Conservation (phyloP, 1,140 invertebrate genomes). For the Acromyrmex heyeri region DNA sequence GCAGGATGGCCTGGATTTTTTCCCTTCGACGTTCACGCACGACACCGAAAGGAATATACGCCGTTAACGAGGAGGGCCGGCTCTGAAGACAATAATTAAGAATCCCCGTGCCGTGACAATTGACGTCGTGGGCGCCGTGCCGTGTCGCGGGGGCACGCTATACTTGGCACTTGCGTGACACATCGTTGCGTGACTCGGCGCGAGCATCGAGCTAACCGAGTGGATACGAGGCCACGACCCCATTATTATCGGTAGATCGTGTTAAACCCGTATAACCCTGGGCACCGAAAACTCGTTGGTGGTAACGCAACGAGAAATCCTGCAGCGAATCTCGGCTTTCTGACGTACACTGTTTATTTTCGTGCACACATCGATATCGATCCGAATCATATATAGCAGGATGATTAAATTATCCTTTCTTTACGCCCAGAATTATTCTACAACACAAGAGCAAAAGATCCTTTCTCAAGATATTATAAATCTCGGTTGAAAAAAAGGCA, state of each 20-base stretch:
- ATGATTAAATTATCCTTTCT: neutral
- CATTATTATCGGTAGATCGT: conserved; percentile 79
- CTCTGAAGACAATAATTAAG: conserved; percentile 71
- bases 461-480: neutral
- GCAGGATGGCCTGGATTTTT: conserved; percentile 28
- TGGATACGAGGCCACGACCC: conserved; percentile 73
- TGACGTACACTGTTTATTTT: neutral
- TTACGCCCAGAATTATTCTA: neutral
- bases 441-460: neutral
- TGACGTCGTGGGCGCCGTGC: conserved; percentile 38
- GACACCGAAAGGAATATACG: conserved; percentile 28
- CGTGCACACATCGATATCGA: neutral
- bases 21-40: conserved; percentile 28
- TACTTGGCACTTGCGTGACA: conserved; percentile 71
- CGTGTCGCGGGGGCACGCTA: conserved; percentile 54
- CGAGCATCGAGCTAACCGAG: conserved; percentile 73
- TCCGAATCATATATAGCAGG: neutral
- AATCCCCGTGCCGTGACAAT: conserved; percentile 67
- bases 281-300: conserved; percentile 50
- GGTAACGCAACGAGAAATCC: conserved; percentile 67
- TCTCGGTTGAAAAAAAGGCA: neutral
- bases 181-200: conserved; percentile 68
- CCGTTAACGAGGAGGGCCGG: conserved; percentile 34
- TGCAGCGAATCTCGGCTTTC: conserved; percentile 15
- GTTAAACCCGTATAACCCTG: conserved; percentile 75